Evolutionary conservation across 1,140 invertebrate species (phyloP).

Genomic region (Drosophila teissieri): DNA sequence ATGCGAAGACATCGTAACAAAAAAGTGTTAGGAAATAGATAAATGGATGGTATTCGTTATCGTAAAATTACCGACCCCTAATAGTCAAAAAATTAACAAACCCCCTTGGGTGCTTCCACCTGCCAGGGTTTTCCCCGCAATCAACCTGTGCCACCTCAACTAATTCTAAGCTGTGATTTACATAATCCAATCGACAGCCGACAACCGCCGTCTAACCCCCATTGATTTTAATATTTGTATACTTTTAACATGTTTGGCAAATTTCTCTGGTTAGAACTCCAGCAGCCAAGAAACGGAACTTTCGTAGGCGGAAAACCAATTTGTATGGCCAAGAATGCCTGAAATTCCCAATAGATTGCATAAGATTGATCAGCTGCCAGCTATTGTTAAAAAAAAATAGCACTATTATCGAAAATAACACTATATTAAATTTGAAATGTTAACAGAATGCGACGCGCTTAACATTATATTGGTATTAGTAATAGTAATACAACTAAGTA

Average conservation of each 20-base stretch:
- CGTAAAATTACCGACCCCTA: no score
- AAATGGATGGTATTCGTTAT: no score
- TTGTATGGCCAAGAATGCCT: slow-evolving; percentile 11
- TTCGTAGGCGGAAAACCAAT: slow-evolving; percentile 27
- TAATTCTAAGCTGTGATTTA: slow-evolving; percentile 47
- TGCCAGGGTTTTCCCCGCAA: background rate
- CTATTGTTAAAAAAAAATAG: background rate
- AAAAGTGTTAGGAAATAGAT: no score
- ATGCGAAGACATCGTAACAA: no score
- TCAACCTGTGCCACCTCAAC: slow-evolving; percentile 26
- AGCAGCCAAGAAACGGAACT: slow-evolving; percentile 21
- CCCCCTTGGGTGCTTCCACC: background rate
- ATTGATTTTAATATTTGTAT: slow-evolving; percentile 38
- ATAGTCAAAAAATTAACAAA: background rate
- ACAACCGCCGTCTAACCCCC: slow-evolving; percentile 22
- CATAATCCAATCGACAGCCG: slow-evolving; percentile 62
- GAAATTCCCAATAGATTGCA: slow-evolving; percentile 58
- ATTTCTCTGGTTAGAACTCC: slow-evolving; percentile 30
- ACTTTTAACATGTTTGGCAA: slow-evolving; percentile 59
- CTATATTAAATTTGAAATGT: no score
- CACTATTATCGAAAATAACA: no score
- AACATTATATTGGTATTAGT: no score
- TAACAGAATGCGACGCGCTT: no score
- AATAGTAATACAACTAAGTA: no score
- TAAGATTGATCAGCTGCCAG: slow-evolving; percentile 34